phyloP scores from a whole-genome alignment of 2,797 vertebrate species.

The Acanthiza pusilla region DNA sequence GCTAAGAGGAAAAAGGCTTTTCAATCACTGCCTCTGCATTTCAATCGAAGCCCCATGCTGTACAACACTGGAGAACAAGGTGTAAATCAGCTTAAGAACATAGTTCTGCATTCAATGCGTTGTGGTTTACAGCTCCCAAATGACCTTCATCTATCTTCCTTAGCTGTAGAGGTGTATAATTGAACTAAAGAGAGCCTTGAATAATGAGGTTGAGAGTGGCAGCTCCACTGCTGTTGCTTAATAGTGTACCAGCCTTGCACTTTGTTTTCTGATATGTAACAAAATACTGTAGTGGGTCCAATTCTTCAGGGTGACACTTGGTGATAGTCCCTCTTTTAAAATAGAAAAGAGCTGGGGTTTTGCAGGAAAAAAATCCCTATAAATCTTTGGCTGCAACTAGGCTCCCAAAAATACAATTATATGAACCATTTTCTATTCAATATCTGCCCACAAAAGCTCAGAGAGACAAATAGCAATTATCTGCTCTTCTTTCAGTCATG shows the following conservation, averaged over 20 bases:
- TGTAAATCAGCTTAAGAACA: slow-evolving; percentile 84
- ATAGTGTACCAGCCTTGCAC: slow-evolving; percentile 61
- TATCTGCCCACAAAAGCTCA: slow-evolving; percentile 51
- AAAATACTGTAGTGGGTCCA: slow-evolving; percentile 68
- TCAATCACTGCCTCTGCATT: slow-evolving; percentile 73
- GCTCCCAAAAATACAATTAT: slow-evolving; percentile 65
- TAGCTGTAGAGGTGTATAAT: slow-evolving; percentile 80
- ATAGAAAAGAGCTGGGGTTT: slow-evolving; percentile 50
- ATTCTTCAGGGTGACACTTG: slow-evolving; percentile 78
- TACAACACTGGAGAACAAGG: slow-evolving; percentile 75
- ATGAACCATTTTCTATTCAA: slow-evolving; percentile 57
- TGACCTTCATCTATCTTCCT: slow-evolving; percentile 83
- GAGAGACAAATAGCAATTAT: slow-evolving; percentile 48
- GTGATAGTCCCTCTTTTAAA: slow-evolving; percentile 70
- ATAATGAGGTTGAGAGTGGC: slow-evolving; percentile 76
- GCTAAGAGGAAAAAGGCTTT: slow-evolving; percentile 65
- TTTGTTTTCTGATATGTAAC: slow-evolving; percentile 69
- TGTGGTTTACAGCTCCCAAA: slow-evolving; percentile 79
- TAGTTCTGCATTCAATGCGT: slow-evolving; percentile 75
- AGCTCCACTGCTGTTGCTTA: slow-evolving; percentile 66
- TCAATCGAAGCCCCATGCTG: slow-evolving; percentile 68
- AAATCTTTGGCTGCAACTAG: slow-evolving; percentile 59
- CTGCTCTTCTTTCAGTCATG: slow-evolving; percentile 23
- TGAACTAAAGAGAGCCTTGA: slow-evolving; percentile 81
- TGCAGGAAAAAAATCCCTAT: slow-evolving; percentile 61